Base-by-base conservation (phyloP, 2,797 vertebrate species). In the Sebastes reedi region DNA sequence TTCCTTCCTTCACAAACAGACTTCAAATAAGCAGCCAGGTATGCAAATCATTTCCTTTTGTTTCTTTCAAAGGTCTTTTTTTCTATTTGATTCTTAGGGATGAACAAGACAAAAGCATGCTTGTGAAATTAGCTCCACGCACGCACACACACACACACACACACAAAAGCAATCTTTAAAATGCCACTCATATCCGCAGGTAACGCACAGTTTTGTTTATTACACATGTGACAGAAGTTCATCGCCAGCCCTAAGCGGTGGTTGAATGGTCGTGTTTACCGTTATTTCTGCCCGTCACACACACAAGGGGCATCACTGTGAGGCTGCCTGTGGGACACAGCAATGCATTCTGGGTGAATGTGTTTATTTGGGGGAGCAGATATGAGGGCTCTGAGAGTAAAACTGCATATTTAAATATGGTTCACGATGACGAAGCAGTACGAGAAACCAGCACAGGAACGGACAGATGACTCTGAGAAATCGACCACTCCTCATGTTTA, bases 211-310 rank as follows among this genome's bases (percentile, higher is more conserved):
- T 79, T 86, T 81, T 79, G 78, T 87, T 88, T 86, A 66, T 77
- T 71, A 77, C 77, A 42, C 64, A 11, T 76, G 56, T 80, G 87
- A 82, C 82, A 84, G 83, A 88, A 91, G 89, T 91, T 91, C 88
- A 87, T 29, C 68, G 2, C 71, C 61, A 5, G 27, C 88, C 89
- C 61, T 66, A 29, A 85, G 90, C 87, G 2, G 14, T 1, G 32
- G 70, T 18, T 76, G 77, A 89, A 81, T 64, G 75, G 39, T 39
- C 30, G 52, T 86, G 83, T 89, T 88, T 87, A 87, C 67, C 27
- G 30, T 59, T 69, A 34, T 60, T 71, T 39, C 66, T 72, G 71
- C 71, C 70, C 6, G 11, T 62, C 68, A 67, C 80, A 34, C 80
- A 34, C 39, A 58, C 72, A 22, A 7, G 65, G 36, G 72, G 77